Base-by-base conservation (phyloP, 2,888 invertebrate genomes). In the Coecobrya sp. region DNA sequence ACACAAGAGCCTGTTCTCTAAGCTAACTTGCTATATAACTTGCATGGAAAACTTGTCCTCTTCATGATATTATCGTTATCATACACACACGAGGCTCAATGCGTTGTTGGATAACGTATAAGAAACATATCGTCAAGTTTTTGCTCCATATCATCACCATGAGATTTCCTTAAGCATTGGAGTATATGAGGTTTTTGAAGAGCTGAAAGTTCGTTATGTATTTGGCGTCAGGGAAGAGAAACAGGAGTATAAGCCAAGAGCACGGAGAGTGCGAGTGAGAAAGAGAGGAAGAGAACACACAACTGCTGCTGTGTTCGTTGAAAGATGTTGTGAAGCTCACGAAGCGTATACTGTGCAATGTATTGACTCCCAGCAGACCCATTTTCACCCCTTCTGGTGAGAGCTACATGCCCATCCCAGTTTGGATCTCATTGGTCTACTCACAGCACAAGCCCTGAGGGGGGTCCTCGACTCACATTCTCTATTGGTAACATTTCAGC, bases 321-420 rank as follows among this genome's bases (percentile, higher is more conserved):
- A 91, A 86, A 91, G 86, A 49, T 85, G 81, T 49, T 84, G 89
- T 45, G 81, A 81, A 81, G 89, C 89, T 88, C 82, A 25, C 22
- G 42, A 68, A 4, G 45, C 22, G 22, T 81, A 62, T 59, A 55
- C 76, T 11, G 76, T 30, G 70, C 68, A 76, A 81, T 81, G 82
- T 52, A 70, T 70, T 52, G 81, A 91, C 94, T 93, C 93, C 93
- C 93, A 85, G 59, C 91, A 93, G 89, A 93, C 90, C 93, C 93
- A 89, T 93, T 93, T 93, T 93, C 93, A 93, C 94, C 93, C 93
- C 93, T 93, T 90, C 92, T 86, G 88, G 93, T 79, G 87, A 79
- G 79, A 84, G 55, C 70, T 82, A 84, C 42, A 79, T 87, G 91
- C 91, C 91, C 87, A 88, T 36, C 91, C 91, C 87, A 92, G 87